phyloP scores from a whole-genome alignment of 2,113 vertebrate genomes.

The Brienomyrus longianalis region DNA sequence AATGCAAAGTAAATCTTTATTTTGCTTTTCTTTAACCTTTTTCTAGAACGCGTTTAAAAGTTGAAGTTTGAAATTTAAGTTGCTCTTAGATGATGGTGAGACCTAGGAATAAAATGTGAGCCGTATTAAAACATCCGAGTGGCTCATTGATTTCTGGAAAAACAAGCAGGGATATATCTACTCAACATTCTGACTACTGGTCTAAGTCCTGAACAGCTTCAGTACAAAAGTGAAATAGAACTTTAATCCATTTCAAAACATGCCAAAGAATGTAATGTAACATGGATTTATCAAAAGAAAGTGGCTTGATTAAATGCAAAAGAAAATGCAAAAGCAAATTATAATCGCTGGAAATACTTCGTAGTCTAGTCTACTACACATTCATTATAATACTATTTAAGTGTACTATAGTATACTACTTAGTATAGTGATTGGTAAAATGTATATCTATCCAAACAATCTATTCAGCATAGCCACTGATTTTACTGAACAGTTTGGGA shows the following conservation, averaged over 20 bases:
- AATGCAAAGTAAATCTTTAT: not conserved
- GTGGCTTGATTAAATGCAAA: not conserved
- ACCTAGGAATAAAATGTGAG: not conserved
- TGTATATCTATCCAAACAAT: not conserved
- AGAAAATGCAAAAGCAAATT: not conserved
- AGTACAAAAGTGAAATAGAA: not conserved
- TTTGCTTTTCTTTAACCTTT: not conserved
- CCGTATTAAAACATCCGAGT: not conserved
- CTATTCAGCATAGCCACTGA: not conserved
- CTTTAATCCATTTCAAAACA: not conserved
- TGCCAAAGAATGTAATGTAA: not conserved
- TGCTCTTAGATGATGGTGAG: not conserved
- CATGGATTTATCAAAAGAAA: not conserved
- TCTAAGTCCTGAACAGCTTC: not conserved
- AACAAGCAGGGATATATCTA: not conserved
- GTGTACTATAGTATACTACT: not conserved
- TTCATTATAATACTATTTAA: not conserved
- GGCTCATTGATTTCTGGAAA: not conserved
- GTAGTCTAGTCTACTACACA: not conserved
- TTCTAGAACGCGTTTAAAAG: not conserved
- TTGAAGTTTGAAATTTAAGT: not conserved
- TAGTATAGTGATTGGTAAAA: not conserved
- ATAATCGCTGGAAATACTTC: not conserved
- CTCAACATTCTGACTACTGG: not conserved
- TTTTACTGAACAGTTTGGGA: not conserved